Percentiles rank a stretch among this genome's conserved stretches.
Evolutionary conservation across 1,140 invertebrate genomes (phyloP).

Genomic region (Akabosia matsudoensis): DNA sequence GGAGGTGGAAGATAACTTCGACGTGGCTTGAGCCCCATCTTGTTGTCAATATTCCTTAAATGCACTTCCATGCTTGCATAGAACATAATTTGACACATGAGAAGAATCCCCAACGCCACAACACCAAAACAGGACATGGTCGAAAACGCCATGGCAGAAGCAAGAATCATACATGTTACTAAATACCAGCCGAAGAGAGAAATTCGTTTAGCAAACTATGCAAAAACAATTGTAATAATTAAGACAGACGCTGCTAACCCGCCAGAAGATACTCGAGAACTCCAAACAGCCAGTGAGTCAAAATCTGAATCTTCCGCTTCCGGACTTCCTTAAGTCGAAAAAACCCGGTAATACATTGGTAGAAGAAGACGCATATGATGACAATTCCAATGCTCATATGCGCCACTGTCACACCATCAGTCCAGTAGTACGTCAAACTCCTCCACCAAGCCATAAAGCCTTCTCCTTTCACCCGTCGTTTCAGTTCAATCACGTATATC

Average conservation of each 20-base stretch:
- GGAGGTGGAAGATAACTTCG: constrained; percentile 20
- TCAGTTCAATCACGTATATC: constrained; percentile 24
- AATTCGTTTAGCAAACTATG: no score
- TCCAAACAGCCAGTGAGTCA: constrained; percentile 20
- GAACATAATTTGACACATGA: neutral
- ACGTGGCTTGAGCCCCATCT: neutral
- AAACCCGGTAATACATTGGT: neutral
- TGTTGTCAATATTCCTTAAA: constrained; percentile 1
- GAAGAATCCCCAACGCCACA: neutral
- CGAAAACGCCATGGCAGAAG: neutral
- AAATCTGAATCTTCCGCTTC: neutral
- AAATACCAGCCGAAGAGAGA: neutral
- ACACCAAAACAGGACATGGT: neutral
- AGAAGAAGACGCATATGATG: neutral
- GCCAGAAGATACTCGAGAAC: constrained; percentile 24
- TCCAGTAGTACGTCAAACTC: neutral
- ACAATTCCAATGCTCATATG: neutral
- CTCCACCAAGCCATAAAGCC: no score
- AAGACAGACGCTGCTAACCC: neutral
- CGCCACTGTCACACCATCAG: neutral
- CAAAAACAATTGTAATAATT: constrained; percentile 14
- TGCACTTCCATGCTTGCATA: constrained; percentile 19
- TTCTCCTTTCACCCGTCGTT: no score
- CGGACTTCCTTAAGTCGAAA: neutral
- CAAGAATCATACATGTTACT: neutral